These are phyloP conservation scores for Chaunax sp. DNA, from an alignment of 2,797 vertebrate species.

Conservation along the genomic window DNA sequence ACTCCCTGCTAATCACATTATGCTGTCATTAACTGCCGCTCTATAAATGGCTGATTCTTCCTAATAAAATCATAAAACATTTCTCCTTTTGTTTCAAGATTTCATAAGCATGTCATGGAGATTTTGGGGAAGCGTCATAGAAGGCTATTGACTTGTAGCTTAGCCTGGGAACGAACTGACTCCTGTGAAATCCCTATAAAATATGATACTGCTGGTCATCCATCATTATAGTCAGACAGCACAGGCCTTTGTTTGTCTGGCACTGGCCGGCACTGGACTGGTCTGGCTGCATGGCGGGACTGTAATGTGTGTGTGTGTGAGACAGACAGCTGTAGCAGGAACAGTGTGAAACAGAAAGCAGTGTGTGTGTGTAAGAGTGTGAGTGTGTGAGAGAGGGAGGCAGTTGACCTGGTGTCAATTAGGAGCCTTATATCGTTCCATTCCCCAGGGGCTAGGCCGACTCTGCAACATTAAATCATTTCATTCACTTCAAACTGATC, in stretches of 20 bases:
- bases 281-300: constrained; percentile 49
- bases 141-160: constrained; percentile 56
- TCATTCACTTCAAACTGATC: constrained; percentile 71
- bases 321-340: constrained; percentile 56
- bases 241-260: constrained; percentile 76
- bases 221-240: constrained; percentile 77
- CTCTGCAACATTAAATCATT: constrained; percentile 81
- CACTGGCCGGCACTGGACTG: constrained; percentile 51
- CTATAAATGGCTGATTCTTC: constrained; percentile 49
- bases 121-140: constrained; percentile 37
- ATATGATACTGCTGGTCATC: constrained; percentile 66
- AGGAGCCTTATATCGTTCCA: constrained; percentile 73
- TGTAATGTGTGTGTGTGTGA: constrained; percentile 38
- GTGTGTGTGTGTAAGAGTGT: constrained; percentile 32
- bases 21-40: constrained; percentile 43
- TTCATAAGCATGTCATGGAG: constrained; percentile 28
- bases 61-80: constrained; percentile 61
- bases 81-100: constrained; percentile 32
- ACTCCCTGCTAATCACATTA: constrained; percentile 62
- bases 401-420: constrained; percentile 83
- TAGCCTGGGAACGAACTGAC: constrained; percentile 79
- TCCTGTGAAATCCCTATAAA: constrained; percentile 76
- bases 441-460: constrained; percentile 76
- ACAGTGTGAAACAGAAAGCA: constrained; percentile 36
- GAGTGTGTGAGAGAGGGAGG: constrained; percentile 64